Evolutionary conservation across 2,797 vertebrate genomes (phyloP).

Genomic region (Setipinna tenuifilis): DNA sequence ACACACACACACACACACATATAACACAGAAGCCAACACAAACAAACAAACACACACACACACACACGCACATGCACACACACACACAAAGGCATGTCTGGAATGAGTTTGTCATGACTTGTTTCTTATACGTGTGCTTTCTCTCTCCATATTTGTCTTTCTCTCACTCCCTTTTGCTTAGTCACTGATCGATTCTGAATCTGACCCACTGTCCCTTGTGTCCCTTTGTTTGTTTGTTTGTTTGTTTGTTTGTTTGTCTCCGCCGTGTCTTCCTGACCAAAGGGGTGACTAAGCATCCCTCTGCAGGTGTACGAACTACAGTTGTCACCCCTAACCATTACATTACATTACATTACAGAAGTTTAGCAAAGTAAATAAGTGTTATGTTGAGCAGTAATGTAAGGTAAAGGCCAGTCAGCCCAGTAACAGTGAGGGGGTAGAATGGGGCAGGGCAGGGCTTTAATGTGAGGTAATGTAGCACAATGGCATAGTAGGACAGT

Average conservation of each 20-base stretch:
- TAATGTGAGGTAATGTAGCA: too few relatives aligned
- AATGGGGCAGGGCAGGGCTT: too few relatives aligned
- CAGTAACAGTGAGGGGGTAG: too few relatives aligned
- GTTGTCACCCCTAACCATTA: too few relatives aligned
- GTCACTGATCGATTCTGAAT: background rate
- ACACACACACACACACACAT: background rate
- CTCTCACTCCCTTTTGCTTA: background rate
- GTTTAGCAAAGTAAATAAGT: too few relatives aligned
- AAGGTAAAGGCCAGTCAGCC: too few relatives aligned
- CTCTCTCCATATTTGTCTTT: background rate
- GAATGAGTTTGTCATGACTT: background rate
- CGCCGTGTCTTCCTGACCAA: background rate
- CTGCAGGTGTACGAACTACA: background rate
- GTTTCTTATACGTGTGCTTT: background rate
- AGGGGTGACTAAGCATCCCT: background rate
- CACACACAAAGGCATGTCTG: conserved; percentile 5
- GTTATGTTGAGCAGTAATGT: too few relatives aligned
- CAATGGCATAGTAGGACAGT: too few relatives aligned
- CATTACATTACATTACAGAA: too few relatives aligned
- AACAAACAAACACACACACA: background rate
- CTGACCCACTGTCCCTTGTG: background rate
- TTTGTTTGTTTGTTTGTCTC: background rate
- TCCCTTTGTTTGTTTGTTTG: background rate
- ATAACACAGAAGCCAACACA: too few relatives aligned
- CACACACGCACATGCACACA: background rate